Percentiles rank a stretch among this genome's conserved stretches.
These are phyloP conservation scores for Porites evermanni DNA, from an alignment of 92 coral and sea anemone species.

Conservation along the genomic window DNA sequence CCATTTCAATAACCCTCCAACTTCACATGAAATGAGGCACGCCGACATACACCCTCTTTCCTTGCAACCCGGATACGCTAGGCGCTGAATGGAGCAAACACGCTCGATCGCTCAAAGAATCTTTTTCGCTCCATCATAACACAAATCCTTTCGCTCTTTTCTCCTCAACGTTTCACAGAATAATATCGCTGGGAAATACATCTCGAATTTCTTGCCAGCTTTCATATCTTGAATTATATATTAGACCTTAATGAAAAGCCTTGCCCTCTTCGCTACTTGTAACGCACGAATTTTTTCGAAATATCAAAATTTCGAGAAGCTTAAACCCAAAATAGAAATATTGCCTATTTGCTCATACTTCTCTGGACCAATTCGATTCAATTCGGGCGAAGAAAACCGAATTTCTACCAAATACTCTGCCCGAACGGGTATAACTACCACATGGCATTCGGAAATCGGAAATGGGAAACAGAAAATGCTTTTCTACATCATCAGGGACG, in stretches of 20 bases:
- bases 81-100: conserved; percentile 24
- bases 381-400: not conserved
- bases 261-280: conserved; percentile 52
- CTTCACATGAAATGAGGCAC: conserved; percentile 67
- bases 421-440: conserved; percentile 54
- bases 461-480: conserved; percentile 32
- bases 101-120: conserved; percentile 8
- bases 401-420: conserved; percentile 36
- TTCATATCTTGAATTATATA: conserved; percentile 91
- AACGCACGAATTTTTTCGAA: conserved; percentile 31
- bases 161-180: conserved; percentile 59
- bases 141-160: conserved; percentile 51
- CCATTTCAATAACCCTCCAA: conserved; percentile 79
- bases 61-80: conserved; percentile 43
- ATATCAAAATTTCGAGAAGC: not conserved
- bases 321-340: not conserved
- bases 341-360: not conserved
- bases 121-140: conserved; percentile 15
- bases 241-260: conserved; percentile 60
- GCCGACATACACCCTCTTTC: conserved; percentile 56
- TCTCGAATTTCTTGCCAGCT: conserved; percentile 91
- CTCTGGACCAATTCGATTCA: not conserved
- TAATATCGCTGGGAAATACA: conserved; percentile 63
- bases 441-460: conserved; percentile 55
- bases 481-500: conserved; percentile 7